A percentile compares a stretch with the other conserved stretches of the same genome.
Conservation (phyloP, 2,888 invertebrate genomes). For the Cylindroiulus punctatus region DNA sequence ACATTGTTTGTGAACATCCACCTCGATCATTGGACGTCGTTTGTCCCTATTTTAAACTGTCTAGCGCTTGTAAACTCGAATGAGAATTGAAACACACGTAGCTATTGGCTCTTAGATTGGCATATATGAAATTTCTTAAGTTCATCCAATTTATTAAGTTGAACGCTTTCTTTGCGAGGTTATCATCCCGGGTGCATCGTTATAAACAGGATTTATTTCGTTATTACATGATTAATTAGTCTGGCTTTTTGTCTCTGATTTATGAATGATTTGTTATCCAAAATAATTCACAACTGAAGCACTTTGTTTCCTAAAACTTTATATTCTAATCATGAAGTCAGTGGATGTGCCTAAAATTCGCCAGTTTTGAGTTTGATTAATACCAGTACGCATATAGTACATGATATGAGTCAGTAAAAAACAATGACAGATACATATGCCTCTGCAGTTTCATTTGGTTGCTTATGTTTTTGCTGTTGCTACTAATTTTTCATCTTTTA, state of each 20-base stretch:
- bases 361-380: not conserved
- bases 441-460: not conserved
- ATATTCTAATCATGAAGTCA: not conserved
- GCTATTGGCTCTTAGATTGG: no score
- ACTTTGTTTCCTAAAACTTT: not conserved
- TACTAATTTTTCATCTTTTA: constrained; percentile 13
- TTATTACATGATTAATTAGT: not conserved
- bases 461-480: constrained; percentile 3
- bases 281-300: not conserved
- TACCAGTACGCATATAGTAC: not conserved
- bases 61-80: no score
- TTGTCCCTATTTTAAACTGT: no score
- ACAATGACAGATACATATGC: not conserved
- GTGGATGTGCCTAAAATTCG: not conserved
- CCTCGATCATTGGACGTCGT: no score
- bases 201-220: not conserved
- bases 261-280: not conserved
- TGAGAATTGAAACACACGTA: no score
- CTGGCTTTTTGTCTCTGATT: not conserved
- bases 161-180: not conserved
- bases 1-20: no score
- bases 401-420: not conserved
- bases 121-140: not conserved
- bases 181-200: constrained; percentile 10
- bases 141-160: not conserved